These are phyloP conservation scores for Agraylea sexmaculata DNA, from an alignment of 1,140 invertebrate species.

Conservation along the genomic window DNA sequence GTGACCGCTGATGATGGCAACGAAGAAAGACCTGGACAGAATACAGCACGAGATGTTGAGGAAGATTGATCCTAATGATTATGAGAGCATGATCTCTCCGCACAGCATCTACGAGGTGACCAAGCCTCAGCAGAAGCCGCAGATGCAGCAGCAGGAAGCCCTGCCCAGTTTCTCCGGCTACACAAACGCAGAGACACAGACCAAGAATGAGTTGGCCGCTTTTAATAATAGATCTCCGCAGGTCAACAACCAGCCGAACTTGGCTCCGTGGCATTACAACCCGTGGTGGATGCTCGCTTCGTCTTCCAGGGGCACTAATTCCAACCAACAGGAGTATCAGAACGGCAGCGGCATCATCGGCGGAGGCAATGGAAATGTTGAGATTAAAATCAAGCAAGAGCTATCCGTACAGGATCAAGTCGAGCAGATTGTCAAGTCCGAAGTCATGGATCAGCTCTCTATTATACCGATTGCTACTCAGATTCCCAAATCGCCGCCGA, in stretches of 20 bases:
- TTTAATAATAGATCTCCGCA: slow-evolving; percentile 7
- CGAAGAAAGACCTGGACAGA: slow-evolving; percentile 34
- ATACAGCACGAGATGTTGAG: slow-evolving; percentile 29
- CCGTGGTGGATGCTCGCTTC: slow-evolving; percentile 43
- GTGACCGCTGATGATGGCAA: too few species aligned
- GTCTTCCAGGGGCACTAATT: slow-evolving; percentile 29
- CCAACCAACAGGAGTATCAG: slow-evolving; percentile 30
- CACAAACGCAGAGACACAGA: slow-evolving; percentile 39
- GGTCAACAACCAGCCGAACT: slow-evolving; percentile 27
- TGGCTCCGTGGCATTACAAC: slow-evolving; percentile 39
- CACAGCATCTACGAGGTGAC: slow-evolving; percentile 36
- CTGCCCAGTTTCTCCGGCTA: slow-evolving; percentile 38
- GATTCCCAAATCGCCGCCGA: slow-evolving; percentile 23
- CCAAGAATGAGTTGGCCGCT: slow-evolving; percentile 33
- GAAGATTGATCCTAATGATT: slow-evolving; percentile 36
- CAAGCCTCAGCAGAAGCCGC: slow-evolving; percentile 6
- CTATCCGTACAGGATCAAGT: slow-evolving; percentile 24
- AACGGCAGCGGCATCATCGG: slow-evolving; percentile 22
- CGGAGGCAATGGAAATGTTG: slow-evolving; percentile 18
- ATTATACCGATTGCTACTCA: slow-evolving; percentile 18
- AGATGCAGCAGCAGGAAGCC: slow-evolving; percentile 23
- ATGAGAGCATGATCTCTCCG: slow-evolving; percentile 37
- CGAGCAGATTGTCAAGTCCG: slow-evolving; percentile 17
- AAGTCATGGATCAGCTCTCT: slow-evolving; percentile 20
- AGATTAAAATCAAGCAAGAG: slow-evolving; percentile 38